phyloP scores from a whole-genome alignment of 2,888 invertebrate species.

The Clusia tigrina region DNA sequence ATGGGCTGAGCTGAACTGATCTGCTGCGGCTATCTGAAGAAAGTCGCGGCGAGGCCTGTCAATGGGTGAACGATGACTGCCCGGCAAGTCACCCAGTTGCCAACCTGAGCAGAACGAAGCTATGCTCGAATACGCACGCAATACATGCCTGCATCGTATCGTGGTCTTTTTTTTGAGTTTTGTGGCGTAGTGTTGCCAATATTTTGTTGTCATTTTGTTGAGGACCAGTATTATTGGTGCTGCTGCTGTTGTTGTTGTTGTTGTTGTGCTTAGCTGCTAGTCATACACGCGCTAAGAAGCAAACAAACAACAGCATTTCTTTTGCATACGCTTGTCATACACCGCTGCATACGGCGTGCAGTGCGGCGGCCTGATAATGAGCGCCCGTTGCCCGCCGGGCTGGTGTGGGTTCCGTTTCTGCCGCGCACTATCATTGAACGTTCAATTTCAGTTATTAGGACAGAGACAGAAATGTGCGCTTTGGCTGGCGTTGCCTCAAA shows the following conservation, averaged over 20 bases:
- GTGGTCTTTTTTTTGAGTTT: neutral
- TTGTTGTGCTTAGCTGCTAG: constrained; percentile 16
- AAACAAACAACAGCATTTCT: neutral
- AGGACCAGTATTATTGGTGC: no score
- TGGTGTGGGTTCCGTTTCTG: constrained; percentile 36
- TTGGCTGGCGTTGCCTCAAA: neutral
- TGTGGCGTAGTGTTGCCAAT: constrained; percentile 41
- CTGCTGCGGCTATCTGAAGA: no score
- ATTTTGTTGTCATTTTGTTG: constrained; percentile 10
- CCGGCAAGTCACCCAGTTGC: constrained; percentile 11
- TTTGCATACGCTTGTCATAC: no score
- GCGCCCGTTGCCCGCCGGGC: constrained; percentile 11
- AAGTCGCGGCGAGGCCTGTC: neutral
- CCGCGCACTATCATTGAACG: constrained; percentile 46
- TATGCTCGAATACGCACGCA: no score
- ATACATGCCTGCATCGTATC: neutral
- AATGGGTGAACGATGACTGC: neutral
- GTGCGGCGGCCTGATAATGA: no score
- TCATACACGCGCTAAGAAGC: neutral
- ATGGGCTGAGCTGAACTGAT: no score
- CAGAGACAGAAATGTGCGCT: neutral
- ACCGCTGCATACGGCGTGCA: no score
- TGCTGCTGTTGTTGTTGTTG: constrained; percentile 9
- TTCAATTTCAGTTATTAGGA: constrained; percentile 51
- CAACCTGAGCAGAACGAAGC: constrained; percentile 17